phyloP scores from a whole-genome alignment of 2,113 vertebrate species.

The Lethenteron camtschaticum region DNA sequence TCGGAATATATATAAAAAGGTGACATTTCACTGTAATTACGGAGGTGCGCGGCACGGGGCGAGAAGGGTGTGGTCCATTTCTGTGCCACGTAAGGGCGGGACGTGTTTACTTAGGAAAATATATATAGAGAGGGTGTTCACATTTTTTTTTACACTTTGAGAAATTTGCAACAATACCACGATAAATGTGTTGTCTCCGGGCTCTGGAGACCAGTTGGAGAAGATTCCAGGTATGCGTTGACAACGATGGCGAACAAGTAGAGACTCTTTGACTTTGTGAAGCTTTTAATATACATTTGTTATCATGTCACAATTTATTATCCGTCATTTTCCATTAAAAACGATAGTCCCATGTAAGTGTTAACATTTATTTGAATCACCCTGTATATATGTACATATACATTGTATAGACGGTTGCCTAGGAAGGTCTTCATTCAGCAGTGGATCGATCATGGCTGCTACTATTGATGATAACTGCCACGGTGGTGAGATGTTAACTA shows the following conservation, averaged over 20 bases:
- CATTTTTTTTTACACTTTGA: not conserved
- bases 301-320: no score
- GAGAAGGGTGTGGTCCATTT: not conserved
- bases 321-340: no score
- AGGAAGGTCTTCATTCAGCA: no score
- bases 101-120: not conserved
- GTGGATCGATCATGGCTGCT: not conserved
- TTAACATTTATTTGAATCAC: not conserved
- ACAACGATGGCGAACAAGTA: no score
- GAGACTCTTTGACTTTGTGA: no score
- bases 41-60: not conserved
- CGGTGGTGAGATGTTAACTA: not conserved
- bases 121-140: not conserved
- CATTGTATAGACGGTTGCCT: not conserved
- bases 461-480: not conserved
- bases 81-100: not conserved
- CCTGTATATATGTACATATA: not conserved
- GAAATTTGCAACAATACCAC: not conserved
- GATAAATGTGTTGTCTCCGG: not conserved
- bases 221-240: no score
- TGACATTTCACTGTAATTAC: constrained; percentile 2
- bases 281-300: no score
- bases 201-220: no score
- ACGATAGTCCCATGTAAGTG: no score
- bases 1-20: not conserved